Evolutionary conservation across 2,797 vertebrate genomes (phyloP).

Genomic region (Carduelis carduelis): DNA sequence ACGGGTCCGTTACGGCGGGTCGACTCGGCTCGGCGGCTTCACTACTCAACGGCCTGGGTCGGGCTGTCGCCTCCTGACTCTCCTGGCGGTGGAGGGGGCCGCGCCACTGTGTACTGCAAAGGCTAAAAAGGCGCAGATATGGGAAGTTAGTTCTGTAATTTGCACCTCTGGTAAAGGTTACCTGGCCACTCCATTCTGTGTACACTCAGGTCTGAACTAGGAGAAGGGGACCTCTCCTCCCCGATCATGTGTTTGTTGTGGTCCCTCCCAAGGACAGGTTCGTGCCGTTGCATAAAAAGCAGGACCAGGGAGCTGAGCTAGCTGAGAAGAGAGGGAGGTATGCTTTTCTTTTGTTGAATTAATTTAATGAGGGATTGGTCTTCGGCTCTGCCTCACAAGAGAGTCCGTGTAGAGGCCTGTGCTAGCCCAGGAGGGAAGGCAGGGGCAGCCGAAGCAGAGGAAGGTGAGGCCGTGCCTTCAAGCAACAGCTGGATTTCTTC

Average conservation of each 20-base stretch:
- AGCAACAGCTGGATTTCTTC: not conserved
- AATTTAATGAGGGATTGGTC: not conserved
- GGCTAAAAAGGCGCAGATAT: not conserved
- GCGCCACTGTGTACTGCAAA: not conserved
- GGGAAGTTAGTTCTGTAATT: not conserved
- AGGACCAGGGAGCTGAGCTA: not conserved
- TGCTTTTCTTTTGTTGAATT: not conserved
- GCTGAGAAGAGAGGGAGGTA: not conserved
- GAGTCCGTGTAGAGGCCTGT: not conserved
- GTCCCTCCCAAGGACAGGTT: not conserved
- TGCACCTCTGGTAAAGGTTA: not conserved
- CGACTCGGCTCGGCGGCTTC: fast-evolving
- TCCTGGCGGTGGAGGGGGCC: not conserved
- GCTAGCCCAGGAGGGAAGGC: not conserved
- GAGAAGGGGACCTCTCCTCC: not conserved
- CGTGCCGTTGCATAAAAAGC: not conserved
- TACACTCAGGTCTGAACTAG: not conserved
- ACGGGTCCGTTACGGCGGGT: fast-evolving
- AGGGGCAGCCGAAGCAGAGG: not conserved
- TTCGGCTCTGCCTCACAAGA: not conserved
- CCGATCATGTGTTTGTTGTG: not conserved
- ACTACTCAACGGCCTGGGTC: fast-evolving
- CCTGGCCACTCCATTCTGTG: not conserved
- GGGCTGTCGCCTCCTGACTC: not conserved
- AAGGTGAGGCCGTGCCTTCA: fast-evolving